Evolutionary conservation across 2,888 invertebrate species (phyloP).

Genomic region (Cataglyphis cursor): DNA sequence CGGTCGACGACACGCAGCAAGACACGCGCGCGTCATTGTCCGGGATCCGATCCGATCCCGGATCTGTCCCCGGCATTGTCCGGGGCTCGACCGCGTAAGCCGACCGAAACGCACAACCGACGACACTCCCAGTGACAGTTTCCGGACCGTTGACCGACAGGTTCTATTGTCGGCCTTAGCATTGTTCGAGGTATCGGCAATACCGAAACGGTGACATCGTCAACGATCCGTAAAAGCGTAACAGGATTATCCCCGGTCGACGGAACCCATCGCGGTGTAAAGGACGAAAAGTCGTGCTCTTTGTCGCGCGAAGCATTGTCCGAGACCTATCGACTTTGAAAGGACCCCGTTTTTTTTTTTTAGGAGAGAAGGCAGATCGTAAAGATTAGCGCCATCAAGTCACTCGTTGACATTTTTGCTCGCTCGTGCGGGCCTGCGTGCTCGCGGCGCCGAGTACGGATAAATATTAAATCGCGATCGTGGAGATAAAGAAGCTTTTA

Average conservation of each 20-base stretch:
- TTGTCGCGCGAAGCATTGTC: slow-evolving; percentile 22
- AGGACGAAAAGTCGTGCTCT: slow-evolving; percentile 41
- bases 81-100: slow-evolving; percentile 51
- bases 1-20: slow-evolving; percentile 63
- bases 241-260: slow-evolving; percentile 78
- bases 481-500: slow-evolving; percentile 47
- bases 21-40: slow-evolving; percentile 69
- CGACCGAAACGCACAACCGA: slow-evolving; percentile 65
- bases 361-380: neutral
- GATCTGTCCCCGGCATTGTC: slow-evolving; percentile 52
- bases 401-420: slow-evolving; percentile 36
- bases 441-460: neutral
- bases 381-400: slow-evolving; percentile 29
- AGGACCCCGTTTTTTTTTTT: slow-evolving; percentile 2
- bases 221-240: slow-evolving; percentile 78
- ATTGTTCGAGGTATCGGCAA: slow-evolving; percentile 50
- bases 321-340: slow-evolving; percentile 33
- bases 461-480: slow-evolving; percentile 49
- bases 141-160: slow-evolving; percentile 69
- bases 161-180: slow-evolving; percentile 57
- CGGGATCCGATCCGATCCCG: slow-evolving; percentile 38
- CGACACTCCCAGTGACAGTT: slow-evolving; percentile 80
- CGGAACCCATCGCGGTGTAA: neutral
- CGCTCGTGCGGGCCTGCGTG: neutral
- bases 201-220: slow-evolving; percentile 77